phyloP scores from a whole-genome alignment of 2,888 invertebrate species.

The Chloroclystis v-ata region DNA sequence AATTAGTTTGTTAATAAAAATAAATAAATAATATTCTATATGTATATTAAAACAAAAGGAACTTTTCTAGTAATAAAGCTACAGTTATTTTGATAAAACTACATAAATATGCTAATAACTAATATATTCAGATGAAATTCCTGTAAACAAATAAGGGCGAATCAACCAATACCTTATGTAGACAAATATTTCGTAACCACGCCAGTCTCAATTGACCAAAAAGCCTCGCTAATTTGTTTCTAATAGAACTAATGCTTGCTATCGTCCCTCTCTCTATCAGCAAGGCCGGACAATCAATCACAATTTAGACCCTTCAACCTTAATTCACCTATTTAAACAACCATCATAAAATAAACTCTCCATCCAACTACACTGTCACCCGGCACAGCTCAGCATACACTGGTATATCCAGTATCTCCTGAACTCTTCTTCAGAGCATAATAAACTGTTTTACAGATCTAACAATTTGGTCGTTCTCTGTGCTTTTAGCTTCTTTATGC shows the following conservation, averaged over 20 bases:
- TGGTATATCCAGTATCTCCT: slow-evolving; percentile 5
- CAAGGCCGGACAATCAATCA: slow-evolving; percentile 66
- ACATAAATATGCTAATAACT: too few species aligned
- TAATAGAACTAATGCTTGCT: slow-evolving; percentile 64
- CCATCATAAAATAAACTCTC: slow-evolving; percentile 35
- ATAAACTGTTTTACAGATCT: not conserved
- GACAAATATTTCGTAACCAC: too few species aligned
- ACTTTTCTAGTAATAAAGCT: too few species aligned
- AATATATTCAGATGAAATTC: too few species aligned
- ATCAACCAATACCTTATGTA: too few species aligned
- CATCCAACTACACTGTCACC: not conserved
- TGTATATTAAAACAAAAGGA: too few species aligned
- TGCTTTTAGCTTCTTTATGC: slow-evolving; percentile 10
- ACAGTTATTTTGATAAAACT: too few species aligned
- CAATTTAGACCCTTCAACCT: slow-evolving; percentile 62
- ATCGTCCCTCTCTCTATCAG: slow-evolving; percentile 50
- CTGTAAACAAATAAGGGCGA: too few species aligned
- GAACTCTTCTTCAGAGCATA: not conserved
- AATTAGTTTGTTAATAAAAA: too few species aligned
- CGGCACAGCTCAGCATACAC: slow-evolving; percentile 7
- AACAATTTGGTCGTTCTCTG: slow-evolving; percentile 3
- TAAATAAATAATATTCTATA: too few species aligned
- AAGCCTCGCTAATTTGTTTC: slow-evolving; percentile 38
- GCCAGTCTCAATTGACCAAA: slow-evolving; percentile 23
- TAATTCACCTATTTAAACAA: slow-evolving; percentile 46